Conservation (phyloP, 2,797 vertebrate genomes). For the Cheirogaleus major region DNA sequence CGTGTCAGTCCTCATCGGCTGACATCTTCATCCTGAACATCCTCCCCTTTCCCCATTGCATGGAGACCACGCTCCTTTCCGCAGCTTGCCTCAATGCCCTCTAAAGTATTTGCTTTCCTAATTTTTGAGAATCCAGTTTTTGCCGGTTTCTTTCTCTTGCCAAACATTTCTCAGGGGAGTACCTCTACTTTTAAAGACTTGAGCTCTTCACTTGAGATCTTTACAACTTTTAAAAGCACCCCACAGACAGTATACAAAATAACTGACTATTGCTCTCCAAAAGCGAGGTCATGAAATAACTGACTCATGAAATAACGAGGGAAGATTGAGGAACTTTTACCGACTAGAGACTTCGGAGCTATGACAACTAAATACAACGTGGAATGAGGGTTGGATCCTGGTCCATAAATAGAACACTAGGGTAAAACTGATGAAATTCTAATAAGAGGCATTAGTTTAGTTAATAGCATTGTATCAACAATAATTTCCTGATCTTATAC, state of each 20-base stretch:
- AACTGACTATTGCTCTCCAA: background rate
- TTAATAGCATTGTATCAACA: background rate
- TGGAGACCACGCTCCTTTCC: background rate
- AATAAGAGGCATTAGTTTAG: no score
- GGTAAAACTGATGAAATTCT: background rate
- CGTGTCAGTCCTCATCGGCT: no score
- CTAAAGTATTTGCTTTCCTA: no score
- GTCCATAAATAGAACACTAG: background rate
- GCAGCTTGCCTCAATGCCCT: rapidly evolving
- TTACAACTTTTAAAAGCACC: background rate
- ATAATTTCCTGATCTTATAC: background rate
- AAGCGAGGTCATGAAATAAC: background rate
- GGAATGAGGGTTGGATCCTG: background rate
- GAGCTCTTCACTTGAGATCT: background rate
- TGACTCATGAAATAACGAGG: background rate
- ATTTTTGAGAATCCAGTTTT: background rate
- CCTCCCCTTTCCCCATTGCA: background rate
- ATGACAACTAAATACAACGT: background rate
- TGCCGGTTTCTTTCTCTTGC: background rate
- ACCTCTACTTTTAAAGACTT: background rate
- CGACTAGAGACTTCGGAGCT: background rate
- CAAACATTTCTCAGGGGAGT: background rate
- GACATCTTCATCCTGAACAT: background rate
- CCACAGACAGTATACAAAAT: background rate
- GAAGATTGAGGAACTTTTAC: background rate